Evolutionary conservation across 2,888 invertebrate genomes (phyloP).

Genomic region (Chaetoderma sp.): DNA sequence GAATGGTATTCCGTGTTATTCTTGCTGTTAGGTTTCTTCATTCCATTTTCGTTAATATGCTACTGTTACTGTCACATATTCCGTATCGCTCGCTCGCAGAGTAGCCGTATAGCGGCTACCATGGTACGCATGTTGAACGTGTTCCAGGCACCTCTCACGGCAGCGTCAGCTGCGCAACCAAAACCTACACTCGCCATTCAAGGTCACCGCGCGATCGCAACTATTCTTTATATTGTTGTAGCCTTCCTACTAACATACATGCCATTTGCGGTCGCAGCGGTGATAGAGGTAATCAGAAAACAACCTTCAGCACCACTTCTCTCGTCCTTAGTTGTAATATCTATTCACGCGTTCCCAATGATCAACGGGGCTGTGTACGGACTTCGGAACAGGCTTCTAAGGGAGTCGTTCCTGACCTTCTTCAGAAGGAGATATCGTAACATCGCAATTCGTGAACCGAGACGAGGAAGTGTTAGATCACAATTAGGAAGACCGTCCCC

Average conservation of each 20-base stretch:
- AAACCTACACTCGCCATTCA: slow-evolving; percentile 37
- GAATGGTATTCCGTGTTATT: slow-evolving; percentile 47
- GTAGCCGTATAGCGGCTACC: slow-evolving; percentile 60
- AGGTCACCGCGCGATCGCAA: slow-evolving; percentile 59
- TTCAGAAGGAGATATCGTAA: slow-evolving; percentile 46
- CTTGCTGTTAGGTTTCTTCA: slow-evolving; percentile 44
- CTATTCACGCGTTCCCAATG: slow-evolving; percentile 17
- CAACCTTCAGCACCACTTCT: slow-evolving; percentile 15
- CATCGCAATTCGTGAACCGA: slow-evolving; percentile 46
- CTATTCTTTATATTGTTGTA: slow-evolving; percentile 58
- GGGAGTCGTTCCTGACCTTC: slow-evolving; percentile 54
- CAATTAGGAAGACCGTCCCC: background rate
- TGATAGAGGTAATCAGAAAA: slow-evolving; percentile 38
- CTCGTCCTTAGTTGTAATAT: background rate
- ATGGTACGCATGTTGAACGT: slow-evolving; percentile 63
- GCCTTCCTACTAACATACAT: slow-evolving; percentile 55
- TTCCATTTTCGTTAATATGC: slow-evolving; percentile 53
- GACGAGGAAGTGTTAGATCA: slow-evolving; percentile 45
- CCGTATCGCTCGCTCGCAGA: slow-evolving; percentile 57
- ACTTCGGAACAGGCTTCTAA: slow-evolving; percentile 54
- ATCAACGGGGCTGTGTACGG: slow-evolving; percentile 59
- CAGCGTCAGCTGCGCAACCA: too few relatives aligned
- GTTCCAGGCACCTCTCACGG: slow-evolving; percentile 56
- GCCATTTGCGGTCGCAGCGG: slow-evolving; percentile 51
- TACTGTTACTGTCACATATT: slow-evolving; percentile 62